Percentiles rank a stretch among this genome's conserved stretches.
phyloP scores from a whole-genome alignment of 2,797 vertebrate species.

The Ispidina picta region DNA sequence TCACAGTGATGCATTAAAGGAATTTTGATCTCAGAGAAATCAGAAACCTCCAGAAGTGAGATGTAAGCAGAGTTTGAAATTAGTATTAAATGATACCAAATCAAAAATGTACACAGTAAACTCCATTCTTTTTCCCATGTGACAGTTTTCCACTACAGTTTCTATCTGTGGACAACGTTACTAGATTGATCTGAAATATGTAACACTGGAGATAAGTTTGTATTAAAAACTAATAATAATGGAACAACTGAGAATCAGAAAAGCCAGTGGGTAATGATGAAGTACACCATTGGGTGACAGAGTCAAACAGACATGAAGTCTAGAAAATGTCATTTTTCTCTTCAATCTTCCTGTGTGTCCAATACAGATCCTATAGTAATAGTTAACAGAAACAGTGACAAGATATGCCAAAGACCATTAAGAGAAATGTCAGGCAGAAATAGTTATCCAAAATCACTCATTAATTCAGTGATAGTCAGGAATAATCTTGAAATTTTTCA shows the following conservation, averaged over 20 bases:
- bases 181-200: background rate
- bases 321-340: background rate
- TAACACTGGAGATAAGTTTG: background rate
- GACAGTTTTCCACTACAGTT: background rate
- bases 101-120: background rate
- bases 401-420: background rate
- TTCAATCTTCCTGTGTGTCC: background rate
- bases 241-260: background rate
- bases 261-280: background rate
- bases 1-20: background rate
- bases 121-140: fast-evolving
- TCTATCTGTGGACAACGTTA: background rate
- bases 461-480: background rate
- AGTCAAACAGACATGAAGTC: background rate
- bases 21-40: background rate
- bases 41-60: background rate
- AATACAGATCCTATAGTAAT: background rate
- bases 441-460: background rate
- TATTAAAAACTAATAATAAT: background rate
- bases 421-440: background rate
- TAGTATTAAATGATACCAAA: background rate
- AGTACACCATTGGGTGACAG: background rate
- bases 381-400: background rate
- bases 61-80: background rate
- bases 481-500: background rate